A percentile compares a stretch with the other conserved stretches of the same genome.
These are phyloP conservation scores for Agraylea sexmaculata DNA, from an alignment of 1,140 invertebrate species.

Conservation along the genomic window DNA sequence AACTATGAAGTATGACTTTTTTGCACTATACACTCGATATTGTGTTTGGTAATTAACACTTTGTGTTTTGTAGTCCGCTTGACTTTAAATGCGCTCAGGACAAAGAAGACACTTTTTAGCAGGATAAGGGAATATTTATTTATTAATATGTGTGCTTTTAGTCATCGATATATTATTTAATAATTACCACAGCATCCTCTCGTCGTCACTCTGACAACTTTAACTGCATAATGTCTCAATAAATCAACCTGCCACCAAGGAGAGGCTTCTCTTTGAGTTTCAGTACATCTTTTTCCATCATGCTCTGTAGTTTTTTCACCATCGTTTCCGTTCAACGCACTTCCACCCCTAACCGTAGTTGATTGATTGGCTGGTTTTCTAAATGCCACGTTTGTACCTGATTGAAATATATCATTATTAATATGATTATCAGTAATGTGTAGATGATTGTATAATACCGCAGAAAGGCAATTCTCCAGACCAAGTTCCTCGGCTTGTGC, in stretches of 20 bases:
- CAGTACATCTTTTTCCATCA: slow-evolving; percentile 75
- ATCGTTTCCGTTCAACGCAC: slow-evolving; percentile 73
- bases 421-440: too few species aligned
- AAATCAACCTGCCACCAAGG: slow-evolving; percentile 89
- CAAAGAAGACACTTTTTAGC: too few species aligned
- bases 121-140: too few species aligned
- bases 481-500: slow-evolving; percentile 60
- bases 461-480: slow-evolving; percentile 71
- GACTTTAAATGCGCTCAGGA: too few species aligned
- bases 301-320: slow-evolving; percentile 72
- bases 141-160: too few species aligned
- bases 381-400: slow-evolving; percentile 76
- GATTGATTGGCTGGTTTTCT: slow-evolving; percentile 82
- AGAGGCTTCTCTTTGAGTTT: slow-evolving; percentile 75
- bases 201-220: slow-evolving; percentile 74
- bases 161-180: too few species aligned
- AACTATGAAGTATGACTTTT: too few species aligned
- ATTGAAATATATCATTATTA: slow-evolving; percentile 16
- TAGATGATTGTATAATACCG: slow-evolving; percentile 44
- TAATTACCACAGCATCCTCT: slow-evolving; percentile 68
- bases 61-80: too few species aligned
- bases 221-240: slow-evolving; percentile 67
- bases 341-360: slow-evolving; percentile 70
- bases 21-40: too few species aligned
- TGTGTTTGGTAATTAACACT: too few species aligned